Percentiles rank a stretch among this genome's conserved stretches.
Evolutionary conservation across 92 coral and sea anemone genomes (phyloP).

Genomic region (Paramuricea clavata): DNA sequence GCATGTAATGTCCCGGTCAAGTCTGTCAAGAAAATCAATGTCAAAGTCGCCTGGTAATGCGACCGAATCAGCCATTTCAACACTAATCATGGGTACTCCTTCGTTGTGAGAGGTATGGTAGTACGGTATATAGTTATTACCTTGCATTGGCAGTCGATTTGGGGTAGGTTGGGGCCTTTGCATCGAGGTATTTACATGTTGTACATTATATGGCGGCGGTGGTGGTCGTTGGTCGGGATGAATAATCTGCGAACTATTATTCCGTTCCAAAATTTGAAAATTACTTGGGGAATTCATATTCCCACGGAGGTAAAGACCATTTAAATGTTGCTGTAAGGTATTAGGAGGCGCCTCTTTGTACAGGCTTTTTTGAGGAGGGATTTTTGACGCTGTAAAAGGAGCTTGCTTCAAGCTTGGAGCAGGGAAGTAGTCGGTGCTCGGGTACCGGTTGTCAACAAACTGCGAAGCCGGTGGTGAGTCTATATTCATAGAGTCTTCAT

Average conservation of each 20-base stretch:
- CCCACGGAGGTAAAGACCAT: conserved; percentile 35
- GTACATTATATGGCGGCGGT: background rate
- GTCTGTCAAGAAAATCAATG: conserved; percentile 82
- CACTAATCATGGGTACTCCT: conserved; percentile 23
- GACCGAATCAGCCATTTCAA: conserved; percentile 38
- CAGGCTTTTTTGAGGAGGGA: background rate
- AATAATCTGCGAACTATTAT: background rate
- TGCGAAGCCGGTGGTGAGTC: conserved; percentile 19
- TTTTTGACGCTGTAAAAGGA: background rate
- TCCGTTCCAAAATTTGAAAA: background rate
- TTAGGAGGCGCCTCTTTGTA: background rate
- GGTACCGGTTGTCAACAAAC: conserved; percentile 71
- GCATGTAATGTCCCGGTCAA: conserved; percentile 83
- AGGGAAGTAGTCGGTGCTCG: conserved; percentile 24
- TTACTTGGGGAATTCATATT: conserved; percentile 13
- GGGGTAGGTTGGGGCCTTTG: background rate
- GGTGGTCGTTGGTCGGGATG: conserved; percentile 12
- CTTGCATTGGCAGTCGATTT: background rate
- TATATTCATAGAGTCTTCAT: conserved; percentile 32
- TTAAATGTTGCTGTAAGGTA: background rate
- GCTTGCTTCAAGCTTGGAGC: conserved; percentile 18
- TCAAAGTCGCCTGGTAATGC: conserved; percentile 55
- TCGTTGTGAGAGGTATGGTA: background rate
- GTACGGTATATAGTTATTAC: background rate
- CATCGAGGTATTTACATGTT: background rate